Conservation (phyloP, 2,888 invertebrate species). For the Clostera curtula region DNA sequence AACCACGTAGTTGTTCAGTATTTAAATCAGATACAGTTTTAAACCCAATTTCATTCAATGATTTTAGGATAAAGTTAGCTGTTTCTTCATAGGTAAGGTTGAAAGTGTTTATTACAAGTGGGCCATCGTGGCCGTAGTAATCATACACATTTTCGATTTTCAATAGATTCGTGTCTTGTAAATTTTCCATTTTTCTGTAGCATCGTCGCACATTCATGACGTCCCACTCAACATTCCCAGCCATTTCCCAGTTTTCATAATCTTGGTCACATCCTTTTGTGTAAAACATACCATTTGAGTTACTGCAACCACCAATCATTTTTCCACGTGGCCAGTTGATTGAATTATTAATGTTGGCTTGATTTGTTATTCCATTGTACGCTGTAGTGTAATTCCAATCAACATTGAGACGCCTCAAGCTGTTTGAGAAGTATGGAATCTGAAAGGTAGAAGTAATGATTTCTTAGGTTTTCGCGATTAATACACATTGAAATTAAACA, state of each 20-base stretch:
- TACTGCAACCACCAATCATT: slow-evolving; percentile 74
- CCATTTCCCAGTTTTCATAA: slow-evolving; percentile 66
- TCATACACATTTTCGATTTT: slow-evolving; percentile 22
- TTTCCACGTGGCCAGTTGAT: slow-evolving; percentile 77
- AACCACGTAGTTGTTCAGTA: slow-evolving; percentile 54
- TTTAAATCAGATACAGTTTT: slow-evolving; percentile 49
- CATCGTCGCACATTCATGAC: slow-evolving; percentile 64
- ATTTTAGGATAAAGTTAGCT: slow-evolving; percentile 33
- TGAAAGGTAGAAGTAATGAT: slow-evolving; percentile 13
- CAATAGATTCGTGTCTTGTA: slow-evolving; percentile 30
- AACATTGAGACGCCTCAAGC: slow-evolving; percentile 23
- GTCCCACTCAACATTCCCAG: slow-evolving; percentile 72
- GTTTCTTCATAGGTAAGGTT: slow-evolving; percentile 48
- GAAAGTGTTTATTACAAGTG: slow-evolving; percentile 54
- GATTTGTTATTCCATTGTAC: slow-evolving; percentile 80
- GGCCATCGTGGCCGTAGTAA: slow-evolving; percentile 56
- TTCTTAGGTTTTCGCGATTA: too few relatives aligned
- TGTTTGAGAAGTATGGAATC: slow-evolving; percentile 34
- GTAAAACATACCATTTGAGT: slow-evolving; percentile 74
- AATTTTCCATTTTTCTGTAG: slow-evolving; percentile 66
- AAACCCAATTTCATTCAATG: slow-evolving; percentile 62
- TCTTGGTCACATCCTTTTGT: slow-evolving; percentile 65
- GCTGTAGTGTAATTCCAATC: slow-evolving; percentile 91
- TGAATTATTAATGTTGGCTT: slow-evolving; percentile 67
- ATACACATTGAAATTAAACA: too few relatives aligned